Conservation (phyloP, 1,140 invertebrate species). For the Gryon sp. region DNA sequence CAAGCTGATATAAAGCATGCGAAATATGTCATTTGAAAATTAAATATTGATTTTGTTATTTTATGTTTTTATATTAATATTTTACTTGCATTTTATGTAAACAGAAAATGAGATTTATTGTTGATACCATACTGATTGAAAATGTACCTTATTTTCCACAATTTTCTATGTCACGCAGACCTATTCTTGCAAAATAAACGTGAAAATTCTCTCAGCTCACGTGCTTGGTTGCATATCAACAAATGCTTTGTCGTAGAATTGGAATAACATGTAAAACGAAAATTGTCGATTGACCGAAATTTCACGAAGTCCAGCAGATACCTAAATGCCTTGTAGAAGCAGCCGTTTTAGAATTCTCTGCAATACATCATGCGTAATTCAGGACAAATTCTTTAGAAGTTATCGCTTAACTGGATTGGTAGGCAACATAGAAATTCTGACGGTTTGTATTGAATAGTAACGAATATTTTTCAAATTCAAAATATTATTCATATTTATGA, state of each 20-base stretch:
- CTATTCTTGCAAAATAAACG: constrained; percentile 48
- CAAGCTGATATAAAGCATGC: too few species aligned
- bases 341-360: constrained; percentile 14
- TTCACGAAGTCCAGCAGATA: constrained; percentile 33
- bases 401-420: constrained; percentile 36
- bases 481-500: not conserved
- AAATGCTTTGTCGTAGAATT: constrained; percentile 46
- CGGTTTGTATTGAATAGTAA: constrained; percentile 18
- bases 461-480: constrained; percentile 13
- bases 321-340: constrained; percentile 19
- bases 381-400: constrained; percentile 54
- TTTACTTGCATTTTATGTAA: too few species aligned
- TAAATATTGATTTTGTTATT: too few species aligned
- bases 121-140: constrained; percentile 24
- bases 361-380: constrained; percentile 61
- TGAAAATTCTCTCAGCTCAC: constrained; percentile 48
- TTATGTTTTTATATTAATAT: too few species aligned
- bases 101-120: constrained; percentile 30
- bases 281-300: constrained; percentile 57
- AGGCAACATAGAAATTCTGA: constrained; percentile 40
- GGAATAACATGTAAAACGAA: constrained; percentile 55
- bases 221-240: constrained; percentile 50
- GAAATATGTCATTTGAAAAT: too few species aligned
- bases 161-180: constrained; percentile 51
- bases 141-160: constrained; percentile 40